Base-by-base conservation (phyloP, 2,113 vertebrate species). In the Percina caprodes region DNA sequence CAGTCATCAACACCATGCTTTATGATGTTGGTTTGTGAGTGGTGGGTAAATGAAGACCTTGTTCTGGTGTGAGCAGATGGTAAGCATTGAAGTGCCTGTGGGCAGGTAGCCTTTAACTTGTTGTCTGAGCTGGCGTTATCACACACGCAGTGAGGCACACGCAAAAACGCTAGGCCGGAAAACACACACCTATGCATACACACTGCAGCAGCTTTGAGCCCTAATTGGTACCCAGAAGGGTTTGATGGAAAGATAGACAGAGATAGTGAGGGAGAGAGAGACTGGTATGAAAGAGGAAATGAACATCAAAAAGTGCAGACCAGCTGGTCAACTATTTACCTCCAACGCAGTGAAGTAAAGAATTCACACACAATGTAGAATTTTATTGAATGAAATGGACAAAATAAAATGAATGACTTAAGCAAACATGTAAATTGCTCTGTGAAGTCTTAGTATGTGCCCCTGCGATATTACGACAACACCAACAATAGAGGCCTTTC, bases 171-270 rank as follows among this genome's bases (percentile, higher is more conserved):
- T 10, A 11, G 39, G 39, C 39, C 11, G 39, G 10, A 42, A 42
- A 11, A 42, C 54, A 77, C 78, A 85, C 74, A 84, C 85, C 66
- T 71, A 82, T 67, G 42, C 93, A 92, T 95, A 96, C 93, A 96
- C 95, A 95, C 94, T 96, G 95, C 95, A 97, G 96, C 96, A 97
- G 96, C 94, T 97, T 95, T 96, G 96, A 96, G 96, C 92, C 94
- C 96, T 97, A 97, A 97, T 97, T 98, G 96, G 96, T 96, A 97
- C 96, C 97, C 96, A 96, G 96, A 97, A 97, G 96, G 94, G 95
- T 97, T 95, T 95, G 93, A 94, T 89, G 86, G 91, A 90, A 81
- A 90, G 83, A 88, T 63, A 86, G 91, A 90, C 83, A 83, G 60
- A 79, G 62, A 42, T 59, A 74, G 81, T 71, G 59, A 81, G 77